Evolutionary conservation across 2,797 vertebrate species (phyloP), one percentile per base, ranked within the genome.

Genomic region (Hippopotamyrus pictus): DNA sequence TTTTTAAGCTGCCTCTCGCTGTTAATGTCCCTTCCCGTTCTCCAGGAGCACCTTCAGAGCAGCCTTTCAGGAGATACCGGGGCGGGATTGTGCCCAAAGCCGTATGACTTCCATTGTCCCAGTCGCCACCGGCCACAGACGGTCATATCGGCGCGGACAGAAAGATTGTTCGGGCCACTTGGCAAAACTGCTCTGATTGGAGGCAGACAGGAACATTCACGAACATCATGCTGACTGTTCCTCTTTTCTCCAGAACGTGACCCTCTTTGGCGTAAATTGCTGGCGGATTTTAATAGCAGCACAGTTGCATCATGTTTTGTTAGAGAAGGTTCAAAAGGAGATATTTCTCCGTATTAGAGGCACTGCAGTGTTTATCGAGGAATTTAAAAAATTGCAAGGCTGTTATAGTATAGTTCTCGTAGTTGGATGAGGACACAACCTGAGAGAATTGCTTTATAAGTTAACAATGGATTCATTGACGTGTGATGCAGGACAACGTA

Each of bases 81-180:
- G 87, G 89, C 11, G 62, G 89, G 90, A 82, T 91, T 94, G 91
- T 94, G 92, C 91, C 88, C 84, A 89, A 91, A 90, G 89, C 46
- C 11, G 41, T 3, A 0, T 25, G 46, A 9, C 76, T 89, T 69
- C 85, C 44, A 86, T 53, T 79, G 54, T 89, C 79, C 76, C 76
- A 25, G 44, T 44, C 33, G 51, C n/a, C 53, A 25, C 5, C 7
- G 8, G 79, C 41, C 53, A 12, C 25, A 57, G 53, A 57, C 48
- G 5, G 85, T 19, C 17, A 6, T 41, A 12, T 51, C 51, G 12
- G 12, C 2, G 19, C 5, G 14, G 53, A 46, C 53, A 41, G 85
- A 53, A 57, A 44, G 51, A 57, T n/a, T 44, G 41, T 29, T 59
- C 46, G 1, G 29, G 33, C 82, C 3, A 29, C 33, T 87, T 57